Conservation (phyloP, 2,797 vertebrate species). For the Spondyliosoma cantharus region DNA sequence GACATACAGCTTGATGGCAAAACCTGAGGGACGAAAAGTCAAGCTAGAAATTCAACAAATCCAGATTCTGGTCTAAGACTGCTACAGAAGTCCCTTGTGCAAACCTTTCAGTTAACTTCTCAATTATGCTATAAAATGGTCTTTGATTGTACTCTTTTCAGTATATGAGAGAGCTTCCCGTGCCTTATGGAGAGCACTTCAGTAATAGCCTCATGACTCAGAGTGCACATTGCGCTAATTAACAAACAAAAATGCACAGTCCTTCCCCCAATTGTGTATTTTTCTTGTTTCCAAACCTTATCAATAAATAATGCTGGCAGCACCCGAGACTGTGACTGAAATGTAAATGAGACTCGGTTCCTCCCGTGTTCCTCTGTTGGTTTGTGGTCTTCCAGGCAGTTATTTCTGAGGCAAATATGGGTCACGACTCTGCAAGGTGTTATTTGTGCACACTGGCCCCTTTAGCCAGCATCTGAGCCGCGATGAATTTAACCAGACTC, state of each 20-base stretch:
- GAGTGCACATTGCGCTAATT: conserved; percentile 41
- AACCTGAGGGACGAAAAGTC: conserved; percentile 46
- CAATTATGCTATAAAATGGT: conserved; percentile 17
- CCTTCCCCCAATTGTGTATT: conserved; percentile 43
- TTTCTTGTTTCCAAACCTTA: conserved; percentile 60
- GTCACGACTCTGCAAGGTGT: conserved; percentile 82
- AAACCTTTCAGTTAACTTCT: background rate
- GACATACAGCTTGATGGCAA: conserved; percentile 66
- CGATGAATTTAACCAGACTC: conserved; percentile 65
- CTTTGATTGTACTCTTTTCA: conserved; percentile 25
- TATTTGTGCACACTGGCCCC: conserved; percentile 81
- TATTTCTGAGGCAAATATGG: conserved; percentile 84
- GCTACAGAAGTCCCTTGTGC: background rate
- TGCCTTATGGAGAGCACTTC: conserved; percentile 36
- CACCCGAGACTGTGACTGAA: conserved; percentile 71
- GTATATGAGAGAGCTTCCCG: conserved; percentile 19
- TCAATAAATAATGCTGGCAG: conserved; percentile 72
- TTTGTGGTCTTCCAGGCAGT: conserved; percentile 77
- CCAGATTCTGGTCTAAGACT: conserved; percentile 28
- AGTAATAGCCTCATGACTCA: conserved; percentile 29
- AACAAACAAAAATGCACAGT: conserved; percentile 37
- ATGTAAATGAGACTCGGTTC: conserved; percentile 79
- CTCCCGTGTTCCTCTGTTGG: conserved; percentile 59
- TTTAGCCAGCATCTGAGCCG: conserved; percentile 80
- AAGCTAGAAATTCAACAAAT: conserved; percentile 40